A percentile compares a stretch with the other conserved stretches of the same genome.
Conservation (phyloP, 2,113 vertebrate species). For the Calonectris borealis region DNA sequence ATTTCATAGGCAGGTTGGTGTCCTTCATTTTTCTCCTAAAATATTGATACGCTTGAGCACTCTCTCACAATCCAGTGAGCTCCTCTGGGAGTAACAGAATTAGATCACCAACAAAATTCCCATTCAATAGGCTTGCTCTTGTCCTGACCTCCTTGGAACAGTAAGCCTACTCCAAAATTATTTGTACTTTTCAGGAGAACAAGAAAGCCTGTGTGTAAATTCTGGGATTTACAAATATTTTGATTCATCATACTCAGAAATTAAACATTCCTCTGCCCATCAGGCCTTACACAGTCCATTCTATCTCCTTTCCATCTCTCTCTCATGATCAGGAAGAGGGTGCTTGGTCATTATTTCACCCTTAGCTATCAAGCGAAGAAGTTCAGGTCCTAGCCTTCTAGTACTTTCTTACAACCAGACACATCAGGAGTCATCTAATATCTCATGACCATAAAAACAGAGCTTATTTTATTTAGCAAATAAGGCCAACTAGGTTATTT, state of each 20-base stretch:
- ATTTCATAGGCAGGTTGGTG: not conserved
- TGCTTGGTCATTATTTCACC: not conserved
- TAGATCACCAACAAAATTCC: not conserved
- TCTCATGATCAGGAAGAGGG: not conserved
- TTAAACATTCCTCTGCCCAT: not conserved
- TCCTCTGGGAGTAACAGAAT: not conserved
- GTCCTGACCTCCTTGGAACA: not conserved
- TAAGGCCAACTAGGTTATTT: constrained; percentile 23
- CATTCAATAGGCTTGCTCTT: not conserved
- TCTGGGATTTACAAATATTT: not conserved
- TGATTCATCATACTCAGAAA: not conserved
- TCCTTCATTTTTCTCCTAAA: not conserved
- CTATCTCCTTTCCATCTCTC: not conserved
- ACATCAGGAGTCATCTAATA: not conserved
- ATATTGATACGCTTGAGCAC: not conserved
- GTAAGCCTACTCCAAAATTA: not conserved
- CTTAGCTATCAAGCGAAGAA: not conserved
- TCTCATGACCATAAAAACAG: not conserved
- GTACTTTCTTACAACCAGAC: not conserved
- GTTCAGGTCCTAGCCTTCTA: not conserved
- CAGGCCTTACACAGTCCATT: not conserved
- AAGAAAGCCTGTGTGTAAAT: not conserved
- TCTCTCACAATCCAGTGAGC: not conserved
- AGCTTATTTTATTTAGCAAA: constrained; percentile 43
- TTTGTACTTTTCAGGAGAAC: not conserved